Evolutionary conservation across 2,797 vertebrate genomes (phyloP), one percentile per base, ranked within the genome.

Genomic region (Pagetopsis macropterus): DNA sequence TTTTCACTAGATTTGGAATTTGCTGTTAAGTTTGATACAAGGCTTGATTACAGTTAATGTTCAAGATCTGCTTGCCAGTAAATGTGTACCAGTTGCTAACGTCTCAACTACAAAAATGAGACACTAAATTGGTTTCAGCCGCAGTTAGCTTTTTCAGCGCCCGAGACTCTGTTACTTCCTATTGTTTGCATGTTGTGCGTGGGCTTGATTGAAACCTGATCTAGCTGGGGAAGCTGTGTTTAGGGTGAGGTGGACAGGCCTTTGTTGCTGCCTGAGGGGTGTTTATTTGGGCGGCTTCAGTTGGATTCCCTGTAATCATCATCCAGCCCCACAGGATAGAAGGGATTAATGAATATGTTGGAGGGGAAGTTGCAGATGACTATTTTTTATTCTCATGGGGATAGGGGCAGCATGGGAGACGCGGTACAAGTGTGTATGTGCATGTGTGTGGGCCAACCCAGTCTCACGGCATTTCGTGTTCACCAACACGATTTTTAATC

Each of bases 261-360:
- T 92, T 91, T 92, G 91, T 91, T 89, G 89, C 85, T 84, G 91
- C 91, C 89, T 88, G 90, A 89, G 88, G 91, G 92, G 85, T 92
- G 91, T 92, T 92, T 92, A 92, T 92, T 93, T 92, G 90, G 92
- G 93, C 89, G 87, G 90, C 87, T 89, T 93, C 90, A 91, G 81
- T 91, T 85, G 87, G 87, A 89, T 91, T 90, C 92, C 88, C 93
- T 92, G 89, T 93, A 93, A 94, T 94, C 92, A 93, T 92, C 86
- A 84, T 88, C 86, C 87, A 90, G 83, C 88, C 89, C 87, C 88
- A 91, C 84, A 91, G 89, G 90, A 92, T 90, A 89, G 90, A 90
- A 67, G 84, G 91, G 90, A 94, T 93, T 92, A 92, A 92, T 88
- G 90, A 92, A 92, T 88, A 91, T 84, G 88, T 87, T 91, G 87